These are phyloP conservation scores for Platypus cylindrus DNA, from an alignment of 2,888 invertebrate genomes.

Conservation along the genomic window DNA sequence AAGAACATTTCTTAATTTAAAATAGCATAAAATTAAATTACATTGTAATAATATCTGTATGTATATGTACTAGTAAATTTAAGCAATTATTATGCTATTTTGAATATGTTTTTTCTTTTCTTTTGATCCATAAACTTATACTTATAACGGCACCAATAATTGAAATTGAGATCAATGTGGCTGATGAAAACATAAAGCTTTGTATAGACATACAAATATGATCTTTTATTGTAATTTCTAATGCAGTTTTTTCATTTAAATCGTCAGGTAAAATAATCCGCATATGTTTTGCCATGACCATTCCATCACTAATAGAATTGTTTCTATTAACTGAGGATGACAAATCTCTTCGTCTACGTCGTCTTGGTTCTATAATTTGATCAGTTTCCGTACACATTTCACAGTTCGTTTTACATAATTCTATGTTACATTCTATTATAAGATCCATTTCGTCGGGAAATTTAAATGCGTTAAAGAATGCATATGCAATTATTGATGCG, in stretches of 20 bases:
- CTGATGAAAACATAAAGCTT: constrained; percentile 49
- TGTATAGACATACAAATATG: constrained; percentile 51
- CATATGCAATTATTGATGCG: constrained; percentile 62
- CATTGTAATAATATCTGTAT: too few species aligned
- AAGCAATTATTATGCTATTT: constrained; percentile 7
- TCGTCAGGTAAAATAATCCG: constrained; percentile 60
- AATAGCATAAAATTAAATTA: too few species aligned
- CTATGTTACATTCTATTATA: constrained; percentile 69
- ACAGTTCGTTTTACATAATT: constrained; percentile 68
- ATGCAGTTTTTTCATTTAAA: constrained; percentile 33
- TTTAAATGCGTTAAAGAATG: constrained; percentile 70
- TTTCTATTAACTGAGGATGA: constrained; percentile 39
- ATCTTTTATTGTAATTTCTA: constrained; percentile 27
- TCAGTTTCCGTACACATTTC: constrained; percentile 55
- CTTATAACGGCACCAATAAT: constrained; percentile 43
- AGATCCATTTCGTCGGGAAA: constrained; percentile 78
- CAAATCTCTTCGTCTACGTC: constrained; percentile 35
- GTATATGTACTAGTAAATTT: neutral
- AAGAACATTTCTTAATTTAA: too few species aligned
- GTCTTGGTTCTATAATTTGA: constrained; percentile 45
- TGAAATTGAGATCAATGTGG: constrained; percentile 47
- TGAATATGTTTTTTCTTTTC: constrained; percentile 10
- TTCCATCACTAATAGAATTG: constrained; percentile 41
- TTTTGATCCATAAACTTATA: constrained; percentile 37
- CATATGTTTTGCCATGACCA: constrained; percentile 52